Evolutionary conservation across 2,797 vertebrate species (phyloP).

Genomic region (Varecia variegata): DNA sequence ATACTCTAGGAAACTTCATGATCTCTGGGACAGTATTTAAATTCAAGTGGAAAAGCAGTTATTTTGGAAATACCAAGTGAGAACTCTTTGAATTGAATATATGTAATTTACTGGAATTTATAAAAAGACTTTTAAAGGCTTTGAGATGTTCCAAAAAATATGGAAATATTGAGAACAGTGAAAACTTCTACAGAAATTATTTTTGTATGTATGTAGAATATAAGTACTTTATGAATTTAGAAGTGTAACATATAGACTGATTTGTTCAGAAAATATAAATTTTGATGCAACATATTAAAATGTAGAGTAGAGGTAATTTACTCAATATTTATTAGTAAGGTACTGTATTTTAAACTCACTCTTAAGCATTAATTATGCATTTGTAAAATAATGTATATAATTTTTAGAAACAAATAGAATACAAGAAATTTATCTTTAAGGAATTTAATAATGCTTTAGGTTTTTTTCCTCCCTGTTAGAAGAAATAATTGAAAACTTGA

Average conservation of each 20-base stretch:
- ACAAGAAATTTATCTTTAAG: background rate
- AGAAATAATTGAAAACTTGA: slow-evolving; percentile 1
- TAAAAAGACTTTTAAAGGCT: background rate
- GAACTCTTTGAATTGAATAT: background rate
- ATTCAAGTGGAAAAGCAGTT: background rate
- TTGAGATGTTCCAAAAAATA: background rate
- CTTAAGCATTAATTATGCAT: background rate
- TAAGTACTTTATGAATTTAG: background rate
- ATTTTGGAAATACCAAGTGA: background rate
- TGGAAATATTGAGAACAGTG: background rate
- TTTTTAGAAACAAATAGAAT: background rate
- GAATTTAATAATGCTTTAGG: background rate
- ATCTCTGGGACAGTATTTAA: background rate
- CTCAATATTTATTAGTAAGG: background rate
- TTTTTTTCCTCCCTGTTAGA: background rate
- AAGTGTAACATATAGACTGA: background rate
- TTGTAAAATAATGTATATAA: background rate
- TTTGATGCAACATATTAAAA: background rate
- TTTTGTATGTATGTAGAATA: background rate
- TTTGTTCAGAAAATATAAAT: slow-evolving; percentile 3
- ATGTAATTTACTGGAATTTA: background rate
- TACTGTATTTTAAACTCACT: background rate
- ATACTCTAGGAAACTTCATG: background rate
- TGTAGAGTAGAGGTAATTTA: background rate
- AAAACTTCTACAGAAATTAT: background rate